Percentiles rank a stretch among this genome's conserved stretches.
phyloP scores from a whole-genome alignment of 2,797 vertebrate genomes.

The Masticophis lateralis region DNA sequence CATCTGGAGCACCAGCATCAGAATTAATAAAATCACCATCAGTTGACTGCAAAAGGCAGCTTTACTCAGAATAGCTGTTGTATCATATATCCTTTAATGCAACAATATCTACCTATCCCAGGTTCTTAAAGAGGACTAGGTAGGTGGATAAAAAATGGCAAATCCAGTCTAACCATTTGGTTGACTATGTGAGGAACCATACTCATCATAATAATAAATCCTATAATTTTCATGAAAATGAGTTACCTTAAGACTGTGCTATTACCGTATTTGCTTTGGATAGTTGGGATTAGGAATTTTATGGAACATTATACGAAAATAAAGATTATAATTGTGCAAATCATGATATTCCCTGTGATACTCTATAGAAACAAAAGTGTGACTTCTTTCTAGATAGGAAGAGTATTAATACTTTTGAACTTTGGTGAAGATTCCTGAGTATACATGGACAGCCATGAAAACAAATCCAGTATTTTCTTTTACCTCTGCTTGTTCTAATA shows the following conservation, averaged over 20 bases:
- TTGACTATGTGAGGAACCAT: neutral
- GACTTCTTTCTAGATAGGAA: neutral
- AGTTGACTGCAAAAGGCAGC: neutral
- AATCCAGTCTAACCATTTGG: neutral
- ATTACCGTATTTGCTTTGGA: neutral
- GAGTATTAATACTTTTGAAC: neutral
- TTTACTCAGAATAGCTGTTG: neutral
- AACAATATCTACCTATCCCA: too few species aligned
- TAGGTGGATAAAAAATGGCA: neutral
- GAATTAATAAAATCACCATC: neutral
- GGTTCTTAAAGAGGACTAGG: too few species aligned
- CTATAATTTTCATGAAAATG: neutral
- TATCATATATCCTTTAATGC: too few species aligned
- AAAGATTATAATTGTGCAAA: neutral
- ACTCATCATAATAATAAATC: neutral
- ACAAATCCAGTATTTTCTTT: neutral
- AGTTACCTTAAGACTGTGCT: neutral
- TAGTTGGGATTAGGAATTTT: neutral
- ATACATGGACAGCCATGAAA: neutral
- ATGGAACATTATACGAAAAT: neutral
- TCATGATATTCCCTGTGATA: neutral
- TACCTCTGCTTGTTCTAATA: neutral
- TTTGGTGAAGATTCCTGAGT: neutral
- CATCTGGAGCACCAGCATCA: neutral
- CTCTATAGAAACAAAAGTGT: neutral